Percentiles rank a stretch among this genome's conserved stretches.
These are phyloP conservation scores for Plusia festucae DNA, from an alignment of 2,888 invertebrate genomes.

Conservation along the genomic window DNA sequence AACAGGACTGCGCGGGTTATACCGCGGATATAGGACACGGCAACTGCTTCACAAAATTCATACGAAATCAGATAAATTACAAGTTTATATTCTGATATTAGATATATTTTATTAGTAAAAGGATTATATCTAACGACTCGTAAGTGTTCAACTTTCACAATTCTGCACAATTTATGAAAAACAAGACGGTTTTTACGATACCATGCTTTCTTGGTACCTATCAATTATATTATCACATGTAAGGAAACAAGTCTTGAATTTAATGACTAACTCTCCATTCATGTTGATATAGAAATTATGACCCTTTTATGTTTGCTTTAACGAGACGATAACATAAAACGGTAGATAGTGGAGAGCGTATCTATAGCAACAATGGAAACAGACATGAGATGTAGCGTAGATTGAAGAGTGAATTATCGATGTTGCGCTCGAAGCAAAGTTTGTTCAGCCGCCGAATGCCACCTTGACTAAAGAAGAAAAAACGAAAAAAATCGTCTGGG, in stretches of 20 bases:
- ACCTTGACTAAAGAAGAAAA: conserved; percentile 73
- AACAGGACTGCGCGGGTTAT: no score
- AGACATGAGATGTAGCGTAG: conserved; percentile 68
- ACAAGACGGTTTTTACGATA: not conserved
- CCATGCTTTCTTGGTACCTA: not conserved
- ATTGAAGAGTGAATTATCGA: conserved; percentile 86
- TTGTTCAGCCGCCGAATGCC: conserved; percentile 80
- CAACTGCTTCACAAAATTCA: no score
- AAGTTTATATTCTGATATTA: not conserved
- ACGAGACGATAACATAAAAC: not conserved
- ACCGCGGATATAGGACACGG: no score
- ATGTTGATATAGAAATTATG: not conserved
- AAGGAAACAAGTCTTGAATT: not conserved
- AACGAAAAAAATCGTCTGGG: conserved; percentile 73
- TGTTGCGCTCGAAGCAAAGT: conserved; percentile 82
- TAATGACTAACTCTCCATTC: not conserved
- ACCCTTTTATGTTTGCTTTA: not conserved
- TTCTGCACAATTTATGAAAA: not conserved
- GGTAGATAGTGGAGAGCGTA: conserved; percentile 5
- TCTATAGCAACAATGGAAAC: conserved; percentile 72
- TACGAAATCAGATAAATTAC: no score
- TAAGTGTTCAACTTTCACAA: not conserved
- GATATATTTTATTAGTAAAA: no score
- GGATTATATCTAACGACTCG: not conserved
- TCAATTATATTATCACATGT: not conserved